These are phyloP conservation scores for Drosophila fuyamai DNA, from an alignment of 1,140 invertebrate genomes.

Conservation along the genomic window DNA sequence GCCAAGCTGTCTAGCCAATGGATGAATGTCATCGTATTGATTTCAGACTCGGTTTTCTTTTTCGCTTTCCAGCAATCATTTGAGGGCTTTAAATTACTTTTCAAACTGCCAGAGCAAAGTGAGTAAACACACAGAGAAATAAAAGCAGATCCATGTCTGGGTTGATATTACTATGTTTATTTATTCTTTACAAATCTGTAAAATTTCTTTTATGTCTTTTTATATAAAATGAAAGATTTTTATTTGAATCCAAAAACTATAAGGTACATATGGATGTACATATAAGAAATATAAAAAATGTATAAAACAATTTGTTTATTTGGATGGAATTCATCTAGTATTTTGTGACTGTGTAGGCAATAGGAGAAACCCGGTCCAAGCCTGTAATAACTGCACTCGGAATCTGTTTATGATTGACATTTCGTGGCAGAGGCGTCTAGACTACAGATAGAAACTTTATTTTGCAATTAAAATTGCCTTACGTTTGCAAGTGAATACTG, in stretches of 20 bases:
- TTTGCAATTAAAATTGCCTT: conserved; percentile 67
- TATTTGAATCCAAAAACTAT: too few species aligned
- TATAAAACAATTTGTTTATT: too few species aligned
- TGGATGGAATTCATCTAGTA: too few species aligned
- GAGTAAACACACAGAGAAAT: background rate
- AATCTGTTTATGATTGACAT: conserved; percentile 72
- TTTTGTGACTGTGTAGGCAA: conserved; percentile 7
- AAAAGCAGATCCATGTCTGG: background rate
- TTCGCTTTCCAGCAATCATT: conserved; percentile 28
- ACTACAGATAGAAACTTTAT: conserved; percentile 24
- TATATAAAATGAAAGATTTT: too few species aligned
- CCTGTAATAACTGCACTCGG: conserved; percentile 22
- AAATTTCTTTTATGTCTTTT: too few species aligned
- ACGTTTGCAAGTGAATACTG: conserved; percentile 4
- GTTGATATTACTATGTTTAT: too few species aligned
- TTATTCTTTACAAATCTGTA: too few species aligned
- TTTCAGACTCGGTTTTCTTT: conserved; percentile 47
- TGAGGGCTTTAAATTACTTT: conserved; percentile 71
- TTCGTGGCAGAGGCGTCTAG: conserved; percentile 25
- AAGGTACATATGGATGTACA: too few species aligned
- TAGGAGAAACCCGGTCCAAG: conserved; percentile 10
- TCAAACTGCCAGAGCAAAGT: conserved; percentile 38
- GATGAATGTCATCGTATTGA: conserved; percentile 75
- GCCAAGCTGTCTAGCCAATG: conserved; percentile 67
- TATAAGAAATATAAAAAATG: too few species aligned